Evolutionary conservation across 2,888 invertebrate species (phyloP), one percentile per base, ranked within the genome.

Genomic region (Dasysyrphus albostriatus): DNA sequence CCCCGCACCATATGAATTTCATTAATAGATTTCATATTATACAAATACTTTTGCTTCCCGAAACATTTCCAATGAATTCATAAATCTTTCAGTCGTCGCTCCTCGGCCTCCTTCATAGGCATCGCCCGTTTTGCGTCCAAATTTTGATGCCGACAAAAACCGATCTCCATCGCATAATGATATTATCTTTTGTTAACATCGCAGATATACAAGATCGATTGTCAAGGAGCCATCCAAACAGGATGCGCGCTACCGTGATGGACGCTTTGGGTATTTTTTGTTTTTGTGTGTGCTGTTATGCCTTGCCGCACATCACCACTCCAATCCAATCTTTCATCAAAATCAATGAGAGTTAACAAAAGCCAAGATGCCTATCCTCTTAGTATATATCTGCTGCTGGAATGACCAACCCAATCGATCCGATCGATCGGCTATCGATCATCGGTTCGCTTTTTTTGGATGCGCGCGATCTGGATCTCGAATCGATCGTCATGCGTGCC

Each of bases 401-500:
- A 69, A 19, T 16, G 58, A 69, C 47, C 65, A 65, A 61, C 37
- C 65, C 32, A 47, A 65, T 42, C 65, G 19, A 49, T 49, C 61
- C 77, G 47, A 54, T 72, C 65, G 61, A 34, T 69, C 77, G 67
- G 39, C 73, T 73, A 85, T 78, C 87, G 87, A 87, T 87, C 81
- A 85, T 85, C 82, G 61, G 74, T 77, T 59, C n/a, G 37, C n/a
- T 58, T n/a, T 16, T 77, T 67, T 59, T 44, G 67, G 74, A 87
- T 82, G 37, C 49, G 77, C 69, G 75, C 84, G 83, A 87, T 87
- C 87, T 87, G 87, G 87, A 87, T 87, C 87, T 87, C 79, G 87
- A 79, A 79, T 72, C 83, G 87, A 87, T 87, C 83, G 87, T 87
- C 87, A 87, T 87, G 87, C 87, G 87, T 87, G 87, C 87, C 87